A percentile compares a stretch with the other conserved stretches of the same genome.
Conservation (phyloP, 1,140 invertebrate genomes). For the Cydia amplana region DNA sequence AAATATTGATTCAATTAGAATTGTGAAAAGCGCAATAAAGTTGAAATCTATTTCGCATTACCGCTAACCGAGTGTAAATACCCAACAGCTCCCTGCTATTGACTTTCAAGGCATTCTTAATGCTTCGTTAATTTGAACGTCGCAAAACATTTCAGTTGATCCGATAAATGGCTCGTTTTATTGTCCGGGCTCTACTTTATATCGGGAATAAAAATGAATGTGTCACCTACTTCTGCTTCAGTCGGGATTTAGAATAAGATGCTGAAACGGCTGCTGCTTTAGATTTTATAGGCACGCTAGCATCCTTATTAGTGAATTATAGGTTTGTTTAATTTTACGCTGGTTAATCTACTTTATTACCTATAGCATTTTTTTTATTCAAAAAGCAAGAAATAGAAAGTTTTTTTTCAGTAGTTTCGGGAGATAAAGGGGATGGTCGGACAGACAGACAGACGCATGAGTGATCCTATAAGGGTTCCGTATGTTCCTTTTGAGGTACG, state of each 20-base stretch:
- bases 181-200: slow-evolving; percentile 38
- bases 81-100: slow-evolving; percentile 48
- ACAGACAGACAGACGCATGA: too few relatives aligned
- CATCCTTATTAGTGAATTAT: neutral
- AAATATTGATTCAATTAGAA: slow-evolving; percentile 7
- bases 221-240: slow-evolving; percentile 24
- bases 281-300: neutral
- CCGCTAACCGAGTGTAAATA: slow-evolving; percentile 50
- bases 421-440: too few relatives aligned
- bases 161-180: slow-evolving; percentile 37
- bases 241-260: slow-evolving; percentile 6
- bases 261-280: slow-evolving; percentile 13
- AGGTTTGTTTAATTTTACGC: neutral
- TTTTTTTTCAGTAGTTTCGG: too few relatives aligned
- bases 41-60: slow-evolving; percentile 46
- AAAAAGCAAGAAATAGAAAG: too few relatives aligned
- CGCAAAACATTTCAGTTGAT: slow-evolving; percentile 46
- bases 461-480: too few relatives aligned
- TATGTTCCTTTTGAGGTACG: too few relatives aligned
- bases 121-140: slow-evolving; percentile 55
- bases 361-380: too few relatives aligned
- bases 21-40: slow-evolving; percentile 38
- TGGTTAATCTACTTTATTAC: neutral
- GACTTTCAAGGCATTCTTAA: slow-evolving; percentile 56
- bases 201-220: slow-evolving; percentile 31